Evolutionary conservation across 2,113 vertebrate genomes (phyloP).

Genomic region (Lontra canadensis): DNA sequence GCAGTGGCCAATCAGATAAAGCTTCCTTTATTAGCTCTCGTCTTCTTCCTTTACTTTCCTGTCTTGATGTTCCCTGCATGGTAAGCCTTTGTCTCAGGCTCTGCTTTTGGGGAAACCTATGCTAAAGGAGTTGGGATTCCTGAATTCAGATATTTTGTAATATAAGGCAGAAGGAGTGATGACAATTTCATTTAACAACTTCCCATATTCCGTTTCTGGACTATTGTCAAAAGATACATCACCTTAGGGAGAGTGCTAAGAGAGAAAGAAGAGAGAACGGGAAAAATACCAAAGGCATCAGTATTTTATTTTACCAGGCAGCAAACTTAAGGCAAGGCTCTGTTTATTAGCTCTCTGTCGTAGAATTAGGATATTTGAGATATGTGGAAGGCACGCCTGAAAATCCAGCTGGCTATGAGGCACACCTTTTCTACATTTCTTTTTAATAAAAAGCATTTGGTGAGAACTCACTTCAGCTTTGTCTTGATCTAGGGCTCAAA

Average conservation of each 20-base stretch:
- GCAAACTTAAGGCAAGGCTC: neutral
- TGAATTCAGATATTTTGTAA: neutral
- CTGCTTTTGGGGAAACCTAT: neutral
- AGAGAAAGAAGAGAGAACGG: neutral
- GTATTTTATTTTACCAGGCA: neutral
- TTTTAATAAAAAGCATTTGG: neutral
- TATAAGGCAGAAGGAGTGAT: neutral
- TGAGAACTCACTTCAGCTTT: neutral
- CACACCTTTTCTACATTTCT: neutral
- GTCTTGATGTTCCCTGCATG: accelerated
- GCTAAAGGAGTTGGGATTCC: neutral
- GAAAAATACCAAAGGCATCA: neutral
- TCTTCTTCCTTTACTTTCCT: too few species aligned
- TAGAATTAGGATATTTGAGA: neutral
- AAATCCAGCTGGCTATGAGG: neutral
- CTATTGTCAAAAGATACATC: neutral
- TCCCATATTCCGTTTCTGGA: neutral
- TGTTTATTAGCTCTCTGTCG: neutral
- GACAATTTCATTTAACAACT: neutral
- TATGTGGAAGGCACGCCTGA: neutral
- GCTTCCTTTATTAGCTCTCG: too few species aligned
- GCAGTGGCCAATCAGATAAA: neutral
- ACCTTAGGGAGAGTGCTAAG: too few species aligned
- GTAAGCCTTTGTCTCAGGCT: neutral
- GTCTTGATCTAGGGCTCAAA: neutral